Conservation (phyloP, 2,113 vertebrate species). For the Dasyornis broadbenti region DNA sequence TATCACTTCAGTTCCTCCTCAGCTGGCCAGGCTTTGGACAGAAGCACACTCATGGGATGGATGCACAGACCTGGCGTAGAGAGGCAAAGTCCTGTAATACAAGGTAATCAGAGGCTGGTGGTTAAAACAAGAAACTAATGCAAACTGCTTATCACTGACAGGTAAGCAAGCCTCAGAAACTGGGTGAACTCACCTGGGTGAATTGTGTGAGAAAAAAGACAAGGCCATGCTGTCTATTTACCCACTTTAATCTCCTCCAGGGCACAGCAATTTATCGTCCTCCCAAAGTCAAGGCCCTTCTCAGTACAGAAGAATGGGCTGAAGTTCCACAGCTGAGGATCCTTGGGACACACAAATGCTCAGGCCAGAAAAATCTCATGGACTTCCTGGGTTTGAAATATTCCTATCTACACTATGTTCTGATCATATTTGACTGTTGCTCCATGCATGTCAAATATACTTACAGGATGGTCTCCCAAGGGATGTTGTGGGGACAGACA, state of each 20-base stretch:
- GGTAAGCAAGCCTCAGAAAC: not conserved
- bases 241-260: not conserved
- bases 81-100: not conserved
- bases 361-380: not conserved
- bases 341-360: not conserved
- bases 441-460: not conserved
- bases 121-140: not conserved
- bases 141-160: not conserved
- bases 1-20: not conserved
- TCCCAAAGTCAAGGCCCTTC: not conserved
- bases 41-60: fast-evolving
- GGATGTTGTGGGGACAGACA: not conserved
- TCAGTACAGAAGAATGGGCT: not conserved
- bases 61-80: fast-evolving
- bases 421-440: not conserved
- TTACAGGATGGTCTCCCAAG: not conserved
- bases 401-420: not conserved
- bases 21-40: not conserved
- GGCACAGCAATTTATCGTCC: not conserved
- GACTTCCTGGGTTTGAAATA: not conserved
- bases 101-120: not conserved
- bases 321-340: not conserved
- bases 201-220: not conserved
- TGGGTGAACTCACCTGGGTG: not conserved
- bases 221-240: not conserved